A percentile compares a stretch with the other conserved stretches of the same genome.
These are phyloP conservation scores for Lordiphosa fenestrarum DNA, from an alignment of 2,888 invertebrate species.

Conservation along the genomic window DNA sequence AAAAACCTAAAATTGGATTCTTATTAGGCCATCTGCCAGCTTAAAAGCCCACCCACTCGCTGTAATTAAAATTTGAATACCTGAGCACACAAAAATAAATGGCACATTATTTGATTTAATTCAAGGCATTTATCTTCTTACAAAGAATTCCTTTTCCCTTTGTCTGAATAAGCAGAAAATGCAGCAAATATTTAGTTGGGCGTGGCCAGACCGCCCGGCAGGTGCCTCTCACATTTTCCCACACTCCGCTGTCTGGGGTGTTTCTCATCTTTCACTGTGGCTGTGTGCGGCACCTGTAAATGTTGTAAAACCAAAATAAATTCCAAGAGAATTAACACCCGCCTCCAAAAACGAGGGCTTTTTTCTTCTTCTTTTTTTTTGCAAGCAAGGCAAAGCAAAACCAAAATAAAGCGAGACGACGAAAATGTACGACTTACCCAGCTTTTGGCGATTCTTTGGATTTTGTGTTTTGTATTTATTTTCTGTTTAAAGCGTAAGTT, in stretches of 20 bases:
- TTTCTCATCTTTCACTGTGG: not conserved
- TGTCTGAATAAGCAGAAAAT: slow-evolving; percentile 2
- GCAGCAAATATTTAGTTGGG: slow-evolving; percentile 6
- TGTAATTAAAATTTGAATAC: too few species aligned
- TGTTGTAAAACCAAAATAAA: slow-evolving; percentile 54
- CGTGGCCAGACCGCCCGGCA: slow-evolving; percentile 6
- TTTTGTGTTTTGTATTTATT: slow-evolving; percentile 18
- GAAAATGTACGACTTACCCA: slow-evolving; percentile 57
- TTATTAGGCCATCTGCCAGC: too few species aligned
- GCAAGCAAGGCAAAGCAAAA: slow-evolving; percentile 15
- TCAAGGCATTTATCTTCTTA: too few species aligned
- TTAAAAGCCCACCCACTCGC: too few species aligned
- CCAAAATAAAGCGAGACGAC: slow-evolving; percentile 26
- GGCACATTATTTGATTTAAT: too few species aligned
- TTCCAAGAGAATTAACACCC: slow-evolving; percentile 62
- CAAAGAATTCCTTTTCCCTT: too few species aligned
- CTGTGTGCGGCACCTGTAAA: slow-evolving; percentile 37
- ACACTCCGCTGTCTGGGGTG: slow-evolving; percentile 23
- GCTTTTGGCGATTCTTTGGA: slow-evolving; percentile 16
- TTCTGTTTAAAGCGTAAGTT: slow-evolving; percentile 41
- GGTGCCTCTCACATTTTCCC: slow-evolving; percentile 40
- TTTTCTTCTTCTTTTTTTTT: slow-evolving; percentile 6
- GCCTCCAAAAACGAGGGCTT: slow-evolving; percentile 32
- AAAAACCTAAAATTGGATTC: too few species aligned
- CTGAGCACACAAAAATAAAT: too few species aligned